Percentiles rank a stretch among this genome's conserved stretches.
Conservation (phyloP, 2,888 invertebrate species). For the Andricus curvator region DNA sequence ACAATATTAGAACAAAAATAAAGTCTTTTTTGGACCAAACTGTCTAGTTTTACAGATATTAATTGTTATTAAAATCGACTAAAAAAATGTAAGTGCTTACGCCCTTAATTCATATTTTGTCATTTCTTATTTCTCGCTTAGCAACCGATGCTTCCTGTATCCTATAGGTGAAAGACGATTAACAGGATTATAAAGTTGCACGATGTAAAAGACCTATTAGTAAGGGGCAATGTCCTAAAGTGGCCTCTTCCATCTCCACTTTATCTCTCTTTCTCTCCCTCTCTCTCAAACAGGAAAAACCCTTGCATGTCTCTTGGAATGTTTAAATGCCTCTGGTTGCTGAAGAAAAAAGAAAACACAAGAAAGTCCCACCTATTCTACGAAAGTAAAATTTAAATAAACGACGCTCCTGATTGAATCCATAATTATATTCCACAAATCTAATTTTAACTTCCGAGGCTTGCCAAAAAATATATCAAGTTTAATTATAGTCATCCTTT, state of each 20-base stretch:
- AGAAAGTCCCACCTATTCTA: background rate
- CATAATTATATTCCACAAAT: background rate
- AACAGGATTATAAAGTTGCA: constrained; percentile 10
- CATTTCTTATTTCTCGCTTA: background rate
- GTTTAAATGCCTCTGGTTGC: background rate
- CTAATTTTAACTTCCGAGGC: background rate
- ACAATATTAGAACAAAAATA: no score
- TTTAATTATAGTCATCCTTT: background rate
- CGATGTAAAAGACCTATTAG: constrained; percentile 54
- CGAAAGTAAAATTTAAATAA: constrained; percentile 15
- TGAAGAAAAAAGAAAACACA: background rate
- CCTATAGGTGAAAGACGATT: background rate
- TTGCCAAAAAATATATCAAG: background rate
- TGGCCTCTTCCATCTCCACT: constrained; percentile 59
- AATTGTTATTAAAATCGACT: no score
- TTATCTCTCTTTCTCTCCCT: background rate
- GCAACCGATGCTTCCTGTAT: constrained; percentile 3
- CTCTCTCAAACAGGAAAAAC: background rate
- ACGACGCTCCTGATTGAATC: background rate
- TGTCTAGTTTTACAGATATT: no score
- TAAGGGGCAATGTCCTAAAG: constrained; percentile 66
- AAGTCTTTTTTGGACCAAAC: no score
- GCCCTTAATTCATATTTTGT: background rate
- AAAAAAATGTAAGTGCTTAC: background rate
- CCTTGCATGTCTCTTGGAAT: constrained; percentile 11